These are phyloP conservation scores for Poeciliopsis occidentalis DNA, from an alignment of 2,113 vertebrate genomes.

Conservation along the genomic window DNA sequence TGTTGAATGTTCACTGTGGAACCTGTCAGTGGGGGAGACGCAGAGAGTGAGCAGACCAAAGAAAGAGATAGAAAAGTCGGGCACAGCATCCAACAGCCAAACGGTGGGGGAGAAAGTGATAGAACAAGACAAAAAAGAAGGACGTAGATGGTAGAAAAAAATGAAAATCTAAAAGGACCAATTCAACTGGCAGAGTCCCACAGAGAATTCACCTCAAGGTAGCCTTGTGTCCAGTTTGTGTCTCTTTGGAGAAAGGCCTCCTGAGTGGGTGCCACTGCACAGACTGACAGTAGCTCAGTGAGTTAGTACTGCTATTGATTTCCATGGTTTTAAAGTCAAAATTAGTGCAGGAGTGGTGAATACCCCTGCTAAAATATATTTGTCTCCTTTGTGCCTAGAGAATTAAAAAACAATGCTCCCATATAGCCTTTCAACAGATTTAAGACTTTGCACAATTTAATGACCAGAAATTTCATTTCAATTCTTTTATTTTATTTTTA, in stretches of 20 bases:
- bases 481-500: too few species aligned
- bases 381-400: background rate
- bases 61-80: conserved; percentile 38
- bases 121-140: conserved; percentile 60
- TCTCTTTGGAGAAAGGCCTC: conserved; percentile 76
- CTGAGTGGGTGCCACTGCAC: conserved; percentile 52
- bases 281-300: conserved; percentile 55
- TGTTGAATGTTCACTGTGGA: conserved; percentile 40
- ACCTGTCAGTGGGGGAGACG: conserved; percentile 59
- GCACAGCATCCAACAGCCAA: conserved; percentile 32
- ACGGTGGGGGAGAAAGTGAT: conserved; percentile 59
- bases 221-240: conserved; percentile 62
- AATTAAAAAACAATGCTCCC: too few species aligned
- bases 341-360: conserved; percentile 33
- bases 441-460: background rate
- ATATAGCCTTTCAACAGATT: too few species aligned
- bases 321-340: conserved; percentile 37
- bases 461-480: background rate
- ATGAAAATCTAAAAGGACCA: conserved; percentile 73
- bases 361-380: background rate
- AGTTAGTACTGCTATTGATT: conserved; percentile 54
- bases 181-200: conserved; percentile 56
- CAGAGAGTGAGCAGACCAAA: conserved; percentile 57
- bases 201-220: conserved; percentile 70
- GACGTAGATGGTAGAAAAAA: conserved; percentile 70